Conservation (phyloP, 2,113 vertebrate genomes). For the Anthoscopus minutus region DNA sequence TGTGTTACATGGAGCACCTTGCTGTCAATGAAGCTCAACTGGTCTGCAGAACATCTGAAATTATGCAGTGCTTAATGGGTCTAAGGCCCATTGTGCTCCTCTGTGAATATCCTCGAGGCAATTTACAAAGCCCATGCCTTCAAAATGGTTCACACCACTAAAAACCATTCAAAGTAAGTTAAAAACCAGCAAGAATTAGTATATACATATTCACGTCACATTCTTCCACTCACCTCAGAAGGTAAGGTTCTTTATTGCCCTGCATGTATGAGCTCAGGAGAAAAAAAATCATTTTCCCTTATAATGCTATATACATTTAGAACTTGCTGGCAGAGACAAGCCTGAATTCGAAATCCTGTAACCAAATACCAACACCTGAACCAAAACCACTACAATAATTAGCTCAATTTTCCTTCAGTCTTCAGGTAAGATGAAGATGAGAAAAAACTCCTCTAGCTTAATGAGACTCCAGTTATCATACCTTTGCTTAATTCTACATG, state of each 20-base stretch:
- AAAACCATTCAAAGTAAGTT: background rate
- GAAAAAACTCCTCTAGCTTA: background rate
- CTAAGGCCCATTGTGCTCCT: background rate
- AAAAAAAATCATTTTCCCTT: background rate
- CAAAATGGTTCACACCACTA: background rate
- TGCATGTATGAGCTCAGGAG: background rate
- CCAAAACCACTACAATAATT: background rate
- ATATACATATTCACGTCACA: background rate
- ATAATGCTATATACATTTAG: background rate
- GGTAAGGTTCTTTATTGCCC: background rate
- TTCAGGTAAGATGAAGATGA: background rate
- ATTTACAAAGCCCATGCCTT: background rate
- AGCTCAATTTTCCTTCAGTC: background rate
- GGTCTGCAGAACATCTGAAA: background rate
- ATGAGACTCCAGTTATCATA: background rate
- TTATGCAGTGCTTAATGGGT: background rate
- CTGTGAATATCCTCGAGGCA: background rate
- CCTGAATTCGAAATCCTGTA: background rate
- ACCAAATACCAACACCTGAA: background rate
- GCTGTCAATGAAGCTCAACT: background rate
- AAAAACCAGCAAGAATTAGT: background rate
- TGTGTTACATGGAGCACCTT: background rate
- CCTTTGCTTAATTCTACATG: background rate
- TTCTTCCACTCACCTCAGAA: background rate
- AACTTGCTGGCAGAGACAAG: background rate